Conservation (phyloP, 2,113 vertebrate species). For the Corythoichthys intestinalis region DNA sequence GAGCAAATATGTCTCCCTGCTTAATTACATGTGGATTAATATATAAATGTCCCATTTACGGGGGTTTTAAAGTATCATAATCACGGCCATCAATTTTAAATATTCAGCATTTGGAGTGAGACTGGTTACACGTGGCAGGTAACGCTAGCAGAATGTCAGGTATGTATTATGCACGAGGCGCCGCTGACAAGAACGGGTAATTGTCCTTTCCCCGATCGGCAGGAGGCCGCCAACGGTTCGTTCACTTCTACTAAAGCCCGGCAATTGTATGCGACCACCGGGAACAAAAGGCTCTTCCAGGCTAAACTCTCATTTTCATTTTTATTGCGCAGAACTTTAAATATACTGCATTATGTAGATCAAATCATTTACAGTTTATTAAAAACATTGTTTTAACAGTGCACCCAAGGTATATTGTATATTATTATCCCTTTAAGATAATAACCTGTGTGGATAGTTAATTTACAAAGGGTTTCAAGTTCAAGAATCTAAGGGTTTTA, state of each 20-base stretch:
- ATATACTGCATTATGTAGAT: not conserved
- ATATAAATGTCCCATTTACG: slow-evolving; percentile 95
- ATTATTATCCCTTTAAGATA: not conserved
- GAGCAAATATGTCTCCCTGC: slow-evolving; percentile 84
- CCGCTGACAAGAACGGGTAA: slow-evolving; percentile 70
- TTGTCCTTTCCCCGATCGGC: slow-evolving; percentile 59
- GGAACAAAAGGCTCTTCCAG: slow-evolving; percentile 28
- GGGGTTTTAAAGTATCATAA: slow-evolving; percentile 89
- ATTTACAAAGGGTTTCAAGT: not conserved
- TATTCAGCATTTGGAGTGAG: slow-evolving; percentile 77
- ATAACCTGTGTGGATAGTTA: not conserved
- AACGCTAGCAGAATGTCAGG: slow-evolving; percentile 77
- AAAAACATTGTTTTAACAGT: not conserved
- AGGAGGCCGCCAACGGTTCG: slow-evolving; percentile 46
- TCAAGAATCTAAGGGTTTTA: not conserved
- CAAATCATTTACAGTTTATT: not conserved
- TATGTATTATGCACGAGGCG: slow-evolving; percentile 76
- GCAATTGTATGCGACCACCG: slow-evolving; percentile 34
- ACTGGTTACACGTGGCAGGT: slow-evolving; percentile 86
- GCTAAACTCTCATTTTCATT: slow-evolving; percentile 1
- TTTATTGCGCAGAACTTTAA: not conserved
- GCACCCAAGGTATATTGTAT: not conserved
- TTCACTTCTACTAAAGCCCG: slow-evolving; percentile 27
- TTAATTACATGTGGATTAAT: slow-evolving; percentile 96
- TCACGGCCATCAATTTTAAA: slow-evolving; percentile 95